A percentile compares a stretch with the other conserved stretches of the same genome.
Conservation (phyloP, 1,140 invertebrate genomes). For the Holotrichia oblita region DNA sequence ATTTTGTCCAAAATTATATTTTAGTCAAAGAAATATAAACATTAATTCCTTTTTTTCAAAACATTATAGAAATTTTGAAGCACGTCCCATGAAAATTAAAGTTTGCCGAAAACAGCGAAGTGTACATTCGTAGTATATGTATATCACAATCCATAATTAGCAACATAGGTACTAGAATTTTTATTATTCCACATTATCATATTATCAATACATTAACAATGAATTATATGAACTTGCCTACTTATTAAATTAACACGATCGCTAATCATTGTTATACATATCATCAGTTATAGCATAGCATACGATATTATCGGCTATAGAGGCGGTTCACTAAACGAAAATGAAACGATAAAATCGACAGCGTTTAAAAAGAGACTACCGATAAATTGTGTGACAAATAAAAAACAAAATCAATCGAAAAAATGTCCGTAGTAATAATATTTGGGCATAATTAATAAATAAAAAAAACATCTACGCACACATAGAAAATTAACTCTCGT, state of each 20-base stretch:
- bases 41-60: too few species aligned
- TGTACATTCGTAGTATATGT: too few species aligned
- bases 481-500: neutral
- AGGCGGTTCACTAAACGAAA: neutral
- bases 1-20: too few species aligned
- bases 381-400: neutral
- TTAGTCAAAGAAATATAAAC: too few species aligned
- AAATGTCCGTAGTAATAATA: neutral
- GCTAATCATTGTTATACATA: constrained; percentile 15
- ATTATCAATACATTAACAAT: neutral
- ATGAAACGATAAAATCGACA: constrained; percentile 29
- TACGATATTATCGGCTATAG: neutral
- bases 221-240: neutral
- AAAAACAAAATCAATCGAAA: constrained; percentile 30
- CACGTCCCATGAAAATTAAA: too few species aligned
- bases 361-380: neutral
- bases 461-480: constrained; percentile 19
- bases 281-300: neutral
- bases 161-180: too few species aligned
- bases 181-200: neutral
- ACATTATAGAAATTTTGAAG: too few species aligned
- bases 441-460: constrained; percentile 38
- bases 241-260: constrained; percentile 3
- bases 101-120: too few species aligned
- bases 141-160: too few species aligned